Conservation (phyloP, 2,797 vertebrate genomes). For the Sarcophilus harrisii region DNA sequence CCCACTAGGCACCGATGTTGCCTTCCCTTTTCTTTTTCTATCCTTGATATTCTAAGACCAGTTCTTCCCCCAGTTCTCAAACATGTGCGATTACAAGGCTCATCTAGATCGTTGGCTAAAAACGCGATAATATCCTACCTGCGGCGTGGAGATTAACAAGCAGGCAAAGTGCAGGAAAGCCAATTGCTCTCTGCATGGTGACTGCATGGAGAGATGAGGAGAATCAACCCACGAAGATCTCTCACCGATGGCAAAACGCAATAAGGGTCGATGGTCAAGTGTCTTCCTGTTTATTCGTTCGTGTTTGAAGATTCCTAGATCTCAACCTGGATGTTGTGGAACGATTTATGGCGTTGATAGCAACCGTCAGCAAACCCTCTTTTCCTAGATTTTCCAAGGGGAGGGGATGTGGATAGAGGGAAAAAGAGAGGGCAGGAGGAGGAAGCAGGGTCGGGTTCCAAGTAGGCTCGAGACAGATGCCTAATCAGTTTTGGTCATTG, state of each 20-base stretch:
- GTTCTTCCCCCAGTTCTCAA: conserved; percentile 54
- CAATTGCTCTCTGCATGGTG: conserved; percentile 80
- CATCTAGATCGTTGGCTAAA: conserved; percentile 32
- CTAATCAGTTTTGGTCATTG: background rate
- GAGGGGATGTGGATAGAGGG: background rate
- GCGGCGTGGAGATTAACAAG: conserved; percentile 83
- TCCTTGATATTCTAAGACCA: conserved; percentile 6
- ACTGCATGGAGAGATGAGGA: conserved; percentile 39
- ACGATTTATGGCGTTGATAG: conserved; percentile 21
- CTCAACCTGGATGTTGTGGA: background rate
- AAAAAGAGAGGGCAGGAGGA: background rate
- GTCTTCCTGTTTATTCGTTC: background rate
- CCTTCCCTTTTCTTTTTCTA: background rate
- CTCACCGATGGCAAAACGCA: conserved; percentile 56
- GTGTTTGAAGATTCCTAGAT: background rate
- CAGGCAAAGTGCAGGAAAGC: conserved; percentile 81
- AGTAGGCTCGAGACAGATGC: background rate
- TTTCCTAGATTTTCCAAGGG: background rate
- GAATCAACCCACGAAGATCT: conserved; percentile 52
- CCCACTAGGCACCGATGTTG: background rate
- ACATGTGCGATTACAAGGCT: conserved; percentile 42
- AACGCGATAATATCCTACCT: conserved; percentile 81
- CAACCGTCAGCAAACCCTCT: conserved; percentile 37
- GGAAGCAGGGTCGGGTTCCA: background rate
- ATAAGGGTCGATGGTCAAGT: conserved; percentile 19